A percentile compares a stretch with the other conserved stretches of the same genome.
These are phyloP conservation scores for Acheta domesticus DNA, from an alignment of 2,888 invertebrate species.

Conservation along the genomic window DNA sequence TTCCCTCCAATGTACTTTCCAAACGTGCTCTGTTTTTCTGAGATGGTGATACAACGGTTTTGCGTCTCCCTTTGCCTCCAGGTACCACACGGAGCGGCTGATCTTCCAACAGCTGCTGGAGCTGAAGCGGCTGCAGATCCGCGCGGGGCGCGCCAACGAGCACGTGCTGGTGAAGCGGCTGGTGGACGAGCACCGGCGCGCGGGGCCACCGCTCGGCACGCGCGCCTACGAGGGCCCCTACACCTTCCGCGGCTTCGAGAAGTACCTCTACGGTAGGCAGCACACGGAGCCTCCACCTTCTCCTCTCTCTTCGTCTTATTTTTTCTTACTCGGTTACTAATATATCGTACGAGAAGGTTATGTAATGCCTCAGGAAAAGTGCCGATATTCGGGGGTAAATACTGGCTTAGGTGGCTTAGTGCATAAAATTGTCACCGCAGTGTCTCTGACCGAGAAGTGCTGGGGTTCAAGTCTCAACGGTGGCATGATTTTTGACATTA, in stretches of 20 bases:
- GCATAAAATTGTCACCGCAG: too few species aligned
- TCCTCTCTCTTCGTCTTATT: not conserved
- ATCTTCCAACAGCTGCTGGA: slow-evolving; percentile 92
- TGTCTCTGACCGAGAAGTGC: too few species aligned
- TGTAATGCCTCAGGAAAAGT: too few species aligned
- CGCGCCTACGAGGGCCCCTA: slow-evolving; percentile 51
- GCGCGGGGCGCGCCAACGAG: slow-evolving; percentile 84
- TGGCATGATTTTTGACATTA: too few species aligned
- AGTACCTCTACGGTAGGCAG: slow-evolving; percentile 72
- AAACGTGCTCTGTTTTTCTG: too few species aligned
- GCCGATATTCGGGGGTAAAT: too few species aligned
- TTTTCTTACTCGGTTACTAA: too few species aligned
- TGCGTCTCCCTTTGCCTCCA: slow-evolving; percentile 35
- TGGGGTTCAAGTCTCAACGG: too few species aligned
- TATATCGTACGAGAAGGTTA: too few species aligned
- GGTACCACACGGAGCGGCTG: slow-evolving; percentile 86
- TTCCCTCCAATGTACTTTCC: too few species aligned
- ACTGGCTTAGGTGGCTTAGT: too few species aligned
- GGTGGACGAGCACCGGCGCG: slow-evolving; percentile 77
- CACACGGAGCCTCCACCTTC: not conserved
- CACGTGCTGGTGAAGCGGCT: slow-evolving; percentile 82
- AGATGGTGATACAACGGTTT: too few species aligned
- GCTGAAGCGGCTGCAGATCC: slow-evolving; percentile 85
- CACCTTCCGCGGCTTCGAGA: slow-evolving; percentile 65
- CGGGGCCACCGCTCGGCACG: slow-evolving; percentile 65